phyloP scores from a whole-genome alignment of 2,113 vertebrate species.

The Zosterops lateralis region DNA sequence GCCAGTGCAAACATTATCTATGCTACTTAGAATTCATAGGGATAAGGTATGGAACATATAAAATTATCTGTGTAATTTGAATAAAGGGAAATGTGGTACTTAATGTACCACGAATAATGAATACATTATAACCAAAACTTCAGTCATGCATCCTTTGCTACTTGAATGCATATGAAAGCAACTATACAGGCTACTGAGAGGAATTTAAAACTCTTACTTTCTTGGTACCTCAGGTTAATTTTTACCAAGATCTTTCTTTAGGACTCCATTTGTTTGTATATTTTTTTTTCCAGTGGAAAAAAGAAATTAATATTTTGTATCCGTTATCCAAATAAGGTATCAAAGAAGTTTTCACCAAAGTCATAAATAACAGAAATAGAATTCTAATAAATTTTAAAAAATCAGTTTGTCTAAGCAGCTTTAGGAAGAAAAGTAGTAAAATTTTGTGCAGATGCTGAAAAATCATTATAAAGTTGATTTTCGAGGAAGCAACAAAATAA shows the following conservation, averaged over 20 bases:
- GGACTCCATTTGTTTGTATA: not conserved
- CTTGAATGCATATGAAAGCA: not conserved
- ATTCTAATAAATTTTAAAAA: fast-evolving
- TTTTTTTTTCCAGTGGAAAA: not conserved
- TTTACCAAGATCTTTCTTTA: not conserved
- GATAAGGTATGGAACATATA: not conserved
- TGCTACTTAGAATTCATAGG: not conserved
- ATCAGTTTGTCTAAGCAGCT: not conserved
- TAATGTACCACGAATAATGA: not conserved
- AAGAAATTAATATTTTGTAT: not conserved
- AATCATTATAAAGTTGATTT: not conserved
- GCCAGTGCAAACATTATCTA: not conserved
- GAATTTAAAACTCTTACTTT: not conserved
- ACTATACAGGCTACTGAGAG: not conserved
- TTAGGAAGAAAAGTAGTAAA: not conserved
- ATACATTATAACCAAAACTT: not conserved
- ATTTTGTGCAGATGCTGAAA: not conserved
- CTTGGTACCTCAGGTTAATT: not conserved
- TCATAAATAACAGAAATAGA: not conserved
- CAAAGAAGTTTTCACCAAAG: not conserved
- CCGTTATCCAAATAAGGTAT: not conserved
- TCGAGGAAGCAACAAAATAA: not conserved
- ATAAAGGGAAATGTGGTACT: not conserved
- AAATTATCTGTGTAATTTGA: not conserved
- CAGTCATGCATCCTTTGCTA: not conserved